phyloP scores from a whole-genome alignment of 1,140 invertebrate species.

The Lordiphosa clarofinis region DNA sequence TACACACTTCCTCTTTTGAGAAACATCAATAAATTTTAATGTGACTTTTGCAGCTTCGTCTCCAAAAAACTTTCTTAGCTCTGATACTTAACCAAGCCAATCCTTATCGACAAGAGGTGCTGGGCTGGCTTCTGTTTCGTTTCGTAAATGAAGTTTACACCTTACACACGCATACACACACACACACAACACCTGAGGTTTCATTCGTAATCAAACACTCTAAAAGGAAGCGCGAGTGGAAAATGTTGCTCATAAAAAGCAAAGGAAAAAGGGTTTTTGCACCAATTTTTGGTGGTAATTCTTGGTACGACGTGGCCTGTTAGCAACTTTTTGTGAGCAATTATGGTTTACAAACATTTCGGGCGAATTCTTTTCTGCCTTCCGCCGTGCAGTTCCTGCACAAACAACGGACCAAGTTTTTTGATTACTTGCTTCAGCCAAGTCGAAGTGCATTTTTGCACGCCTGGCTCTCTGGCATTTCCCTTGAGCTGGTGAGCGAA shows the following conservation, averaged over 20 bases:
- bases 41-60: too few relatives aligned
- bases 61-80: too few relatives aligned
- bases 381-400: constrained; percentile 22
- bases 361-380: constrained; percentile 1
- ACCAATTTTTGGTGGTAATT: constrained; percentile 1
- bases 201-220: constrained; percentile 20
- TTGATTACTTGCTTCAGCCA: constrained; percentile 69
- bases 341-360: constrained; percentile 71
- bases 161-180: too few relatives aligned
- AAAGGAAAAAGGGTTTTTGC: neutral
- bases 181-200: constrained; percentile 34
- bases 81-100: too few relatives aligned
- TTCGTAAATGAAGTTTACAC: constrained; percentile 17
- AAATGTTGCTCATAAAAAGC: constrained; percentile 38
- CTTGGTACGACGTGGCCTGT: constrained; percentile 18
- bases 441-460: constrained; percentile 1
- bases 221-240: neutral
- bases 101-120: too few relatives aligned
- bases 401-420: constrained; percentile 51
- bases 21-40: too few relatives aligned
- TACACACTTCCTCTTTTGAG: too few relatives aligned
- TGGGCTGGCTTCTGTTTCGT: constrained; percentile 13
- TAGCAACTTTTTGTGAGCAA: constrained; percentile 63
- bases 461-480: constrained; percentile 11
- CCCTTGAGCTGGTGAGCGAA: neutral